A percentile compares a stretch with the other conserved stretches of the same genome.
Conservation (phyloP, 2,113 vertebrate genomes). For the Tetrax tetrax region DNA sequence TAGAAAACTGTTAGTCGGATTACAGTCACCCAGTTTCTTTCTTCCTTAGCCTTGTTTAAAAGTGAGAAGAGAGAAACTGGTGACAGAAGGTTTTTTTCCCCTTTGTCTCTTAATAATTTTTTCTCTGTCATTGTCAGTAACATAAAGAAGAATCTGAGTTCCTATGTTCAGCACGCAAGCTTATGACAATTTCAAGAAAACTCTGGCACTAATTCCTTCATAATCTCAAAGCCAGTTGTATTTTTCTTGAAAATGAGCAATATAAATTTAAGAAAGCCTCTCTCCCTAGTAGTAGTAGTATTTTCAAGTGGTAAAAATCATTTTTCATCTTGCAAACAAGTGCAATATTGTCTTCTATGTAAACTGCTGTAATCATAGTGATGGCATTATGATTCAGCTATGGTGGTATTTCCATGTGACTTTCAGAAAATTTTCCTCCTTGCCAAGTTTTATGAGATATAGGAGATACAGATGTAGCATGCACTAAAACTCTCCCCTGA, state of each 20-base stretch:
- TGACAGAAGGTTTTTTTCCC: background rate
- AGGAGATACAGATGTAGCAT: background rate
- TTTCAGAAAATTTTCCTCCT: background rate
- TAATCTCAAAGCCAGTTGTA: background rate
- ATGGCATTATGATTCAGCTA: background rate
- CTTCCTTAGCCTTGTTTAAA: background rate
- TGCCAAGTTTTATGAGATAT: background rate
- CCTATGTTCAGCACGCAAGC: background rate
- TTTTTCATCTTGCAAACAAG: background rate
- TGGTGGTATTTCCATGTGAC: conserved; percentile 8
- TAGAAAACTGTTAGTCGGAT: background rate
- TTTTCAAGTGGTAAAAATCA: background rate
- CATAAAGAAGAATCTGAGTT: background rate
- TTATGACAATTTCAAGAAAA: background rate
- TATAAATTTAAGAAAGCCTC: background rate
- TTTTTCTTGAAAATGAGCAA: background rate
- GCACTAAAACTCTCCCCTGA: background rate
- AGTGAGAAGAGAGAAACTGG: background rate
- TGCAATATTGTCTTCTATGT: background rate
- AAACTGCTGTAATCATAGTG: background rate
- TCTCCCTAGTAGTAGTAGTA: background rate
- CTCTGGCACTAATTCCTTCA: background rate
- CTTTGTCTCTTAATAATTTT: background rate
- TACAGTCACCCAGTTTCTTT: background rate
- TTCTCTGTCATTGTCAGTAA: background rate